A percentile compares a stretch with the other conserved stretches of the same genome.
Evolutionary conservation across 1,140 invertebrate genomes (phyloP).

Genomic region (Pemphigus obesinymphae): DNA sequence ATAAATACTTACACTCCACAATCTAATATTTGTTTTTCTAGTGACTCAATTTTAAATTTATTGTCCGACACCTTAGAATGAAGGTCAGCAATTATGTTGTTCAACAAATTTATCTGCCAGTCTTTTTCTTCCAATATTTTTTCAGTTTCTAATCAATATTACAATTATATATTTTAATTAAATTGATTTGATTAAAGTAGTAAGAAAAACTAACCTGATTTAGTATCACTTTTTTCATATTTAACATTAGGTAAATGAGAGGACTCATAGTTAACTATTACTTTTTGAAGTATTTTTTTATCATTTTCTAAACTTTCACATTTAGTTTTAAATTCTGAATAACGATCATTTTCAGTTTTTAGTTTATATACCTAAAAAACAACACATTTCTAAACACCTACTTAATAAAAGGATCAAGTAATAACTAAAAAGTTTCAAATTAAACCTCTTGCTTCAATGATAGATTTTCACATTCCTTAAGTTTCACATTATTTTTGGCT

Average conservation of each 20-base stretch:
- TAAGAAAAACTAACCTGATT: constrained; percentile 15
- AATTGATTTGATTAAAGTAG: not conserved
- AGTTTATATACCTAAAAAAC: not conserved
- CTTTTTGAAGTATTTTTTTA: constrained; percentile 21
- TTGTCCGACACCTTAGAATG: constrained; percentile 27
- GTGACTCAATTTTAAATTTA: constrained; percentile 23
- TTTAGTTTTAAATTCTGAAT: constrained; percentile 4
- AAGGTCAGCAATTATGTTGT: constrained; percentile 24
- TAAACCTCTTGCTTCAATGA: constrained; percentile 23
- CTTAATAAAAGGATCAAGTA: not conserved
- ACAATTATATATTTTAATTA: not conserved
- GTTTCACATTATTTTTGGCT: constrained; percentile 22
- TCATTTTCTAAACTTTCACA: constrained; percentile 22
- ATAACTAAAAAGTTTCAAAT: not conserved
- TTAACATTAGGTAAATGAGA: not conserved
- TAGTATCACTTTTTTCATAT: not conserved
- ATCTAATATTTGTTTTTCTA: constrained; percentile 27
- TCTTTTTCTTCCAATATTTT: constrained; percentile 37
- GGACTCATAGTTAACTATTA: constrained; percentile 4
- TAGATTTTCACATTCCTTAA: constrained; percentile 34
- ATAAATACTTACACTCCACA: constrained; percentile 30
- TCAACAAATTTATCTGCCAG: constrained; percentile 36
- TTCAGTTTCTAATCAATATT: not conserved
- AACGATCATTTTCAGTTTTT: constrained; percentile 21
- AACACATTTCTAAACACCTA: not conserved